A percentile compares a stretch with the other conserved stretches of the same genome.
Evolutionary conservation across 2,797 vertebrate species (phyloP).

Genomic region (Brachyrhaphis roseni): DNA sequence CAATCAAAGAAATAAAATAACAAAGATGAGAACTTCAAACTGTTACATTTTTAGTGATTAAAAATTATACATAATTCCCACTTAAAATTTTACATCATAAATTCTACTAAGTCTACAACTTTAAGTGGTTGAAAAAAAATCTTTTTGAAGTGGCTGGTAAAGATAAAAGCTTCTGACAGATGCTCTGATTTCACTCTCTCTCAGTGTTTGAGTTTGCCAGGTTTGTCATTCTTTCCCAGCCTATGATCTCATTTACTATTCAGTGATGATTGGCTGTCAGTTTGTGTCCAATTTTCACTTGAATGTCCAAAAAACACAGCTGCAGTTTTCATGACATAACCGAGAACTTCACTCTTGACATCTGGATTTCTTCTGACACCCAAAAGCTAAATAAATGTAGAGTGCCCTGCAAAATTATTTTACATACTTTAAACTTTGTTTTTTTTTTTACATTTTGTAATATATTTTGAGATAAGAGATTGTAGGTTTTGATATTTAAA

Average conservation of each 20-base stretch:
- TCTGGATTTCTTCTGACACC: not conserved
- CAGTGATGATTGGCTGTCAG: slow-evolving; percentile 1
- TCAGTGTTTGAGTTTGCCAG: not conserved
- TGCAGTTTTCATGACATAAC: not conserved
- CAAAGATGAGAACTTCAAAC: not conserved
- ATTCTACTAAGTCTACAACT: not conserved
- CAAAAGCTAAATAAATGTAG: not conserved
- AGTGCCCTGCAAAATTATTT: not conserved
- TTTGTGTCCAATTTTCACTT: not conserved
- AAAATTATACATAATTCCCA: not conserved
- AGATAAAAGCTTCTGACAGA: slow-evolving; percentile 4
- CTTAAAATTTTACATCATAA: not conserved
- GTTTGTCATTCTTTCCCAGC: not conserved
- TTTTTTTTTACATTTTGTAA: not conserved
- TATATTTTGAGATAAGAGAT: not conserved
- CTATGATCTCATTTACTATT: slow-evolving; percentile 7
- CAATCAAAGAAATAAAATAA: not conserved
- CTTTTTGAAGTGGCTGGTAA: not conserved
- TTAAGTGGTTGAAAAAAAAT: not conserved
- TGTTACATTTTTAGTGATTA: not conserved
- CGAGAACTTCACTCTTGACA: not conserved
- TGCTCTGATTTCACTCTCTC: not conserved
- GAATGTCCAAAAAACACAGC: slow-evolving; percentile 1
- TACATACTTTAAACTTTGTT: not conserved
- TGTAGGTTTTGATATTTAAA: not conserved